Percentiles rank a stretch among this genome's conserved stretches.
These are phyloP conservation scores for Tiliqua scincoides DNA, from an alignment of 2,113 vertebrate species.

Conservation along the genomic window DNA sequence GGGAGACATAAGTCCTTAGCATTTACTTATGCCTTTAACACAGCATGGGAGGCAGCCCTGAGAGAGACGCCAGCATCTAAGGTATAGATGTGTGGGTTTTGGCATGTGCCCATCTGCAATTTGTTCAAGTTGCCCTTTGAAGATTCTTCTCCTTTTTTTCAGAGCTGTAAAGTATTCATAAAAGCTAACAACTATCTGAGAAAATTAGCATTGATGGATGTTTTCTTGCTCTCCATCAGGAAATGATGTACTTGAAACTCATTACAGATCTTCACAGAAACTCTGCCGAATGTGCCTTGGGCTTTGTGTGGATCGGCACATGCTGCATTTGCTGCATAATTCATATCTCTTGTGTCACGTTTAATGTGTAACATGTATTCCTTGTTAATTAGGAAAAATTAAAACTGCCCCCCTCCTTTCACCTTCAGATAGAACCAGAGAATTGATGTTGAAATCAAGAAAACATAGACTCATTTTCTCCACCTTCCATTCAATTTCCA, in stretches of 20 bases:
- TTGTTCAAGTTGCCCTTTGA: slow-evolving; percentile 68
- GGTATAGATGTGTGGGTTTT: slow-evolving; percentile 51
- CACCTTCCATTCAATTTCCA: slow-evolving; percentile 24
- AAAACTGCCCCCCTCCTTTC: slow-evolving; percentile 67
- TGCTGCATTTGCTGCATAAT: slow-evolving; percentile 76
- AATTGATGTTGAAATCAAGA: slow-evolving; percentile 65
- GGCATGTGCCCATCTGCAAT: slow-evolving; percentile 51
- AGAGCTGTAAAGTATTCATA: slow-evolving; percentile 77
- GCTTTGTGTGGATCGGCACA: slow-evolving; percentile 75
- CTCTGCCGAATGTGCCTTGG: slow-evolving; percentile 72
- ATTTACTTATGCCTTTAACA: background rate
- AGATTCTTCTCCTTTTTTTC: slow-evolving; percentile 60
- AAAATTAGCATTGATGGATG: slow-evolving; percentile 85
- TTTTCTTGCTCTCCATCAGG: slow-evolving; percentile 80
- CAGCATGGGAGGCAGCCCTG: too few species aligned
- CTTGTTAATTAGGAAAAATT: slow-evolving; percentile 80
- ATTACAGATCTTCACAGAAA: slow-evolving; percentile 75
- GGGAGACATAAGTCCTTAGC: background rate
- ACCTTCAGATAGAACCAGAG: slow-evolving; percentile 67
- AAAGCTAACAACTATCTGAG: slow-evolving; percentile 68
- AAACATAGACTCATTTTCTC: slow-evolving; percentile 32
- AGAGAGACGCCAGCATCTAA: slow-evolving; percentile 29
- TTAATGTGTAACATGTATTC: slow-evolving; percentile 79
- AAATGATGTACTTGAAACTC: slow-evolving; percentile 82
- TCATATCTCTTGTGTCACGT: slow-evolving; percentile 80